Percentiles rank a stretch among this genome's conserved stretches.
Conservation (phyloP, 1,140 invertebrate genomes). For the Macrosteles quadrilineatus region DNA sequence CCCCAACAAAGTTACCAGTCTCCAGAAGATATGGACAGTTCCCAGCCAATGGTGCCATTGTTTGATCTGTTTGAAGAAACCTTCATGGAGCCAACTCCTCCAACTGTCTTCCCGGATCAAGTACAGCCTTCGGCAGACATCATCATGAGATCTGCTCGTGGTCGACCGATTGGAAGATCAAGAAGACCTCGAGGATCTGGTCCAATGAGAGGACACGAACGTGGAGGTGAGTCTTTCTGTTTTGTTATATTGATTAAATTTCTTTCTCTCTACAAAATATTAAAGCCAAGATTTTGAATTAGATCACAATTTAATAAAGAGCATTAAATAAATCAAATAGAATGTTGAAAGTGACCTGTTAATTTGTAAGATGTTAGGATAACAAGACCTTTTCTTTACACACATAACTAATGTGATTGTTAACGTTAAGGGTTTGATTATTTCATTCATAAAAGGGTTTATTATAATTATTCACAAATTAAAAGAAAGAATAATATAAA, state of each 20-base stretch:
- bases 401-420: no score
- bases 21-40: neutral
- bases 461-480: no score
- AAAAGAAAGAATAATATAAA: no score
- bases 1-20: constrained; percentile 1
- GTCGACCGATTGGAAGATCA: constrained; percentile 33
- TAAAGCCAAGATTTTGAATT: neutral
- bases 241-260: neutral
- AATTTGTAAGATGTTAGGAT: no score
- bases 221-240: constrained; percentile 20
- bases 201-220: constrained; percentile 10
- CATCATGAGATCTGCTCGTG: constrained; percentile 34
- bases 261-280: neutral
- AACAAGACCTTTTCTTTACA: no score
- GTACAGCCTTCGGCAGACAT: constrained; percentile 11
- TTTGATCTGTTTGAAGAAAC: constrained; percentile 28
- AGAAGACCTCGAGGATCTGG: constrained; percentile 36
- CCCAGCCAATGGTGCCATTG: constrained; percentile 18
- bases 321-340: no score
- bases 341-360: no score
- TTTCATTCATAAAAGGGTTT: no score
- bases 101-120: constrained; percentile 24
- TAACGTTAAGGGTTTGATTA: no score
- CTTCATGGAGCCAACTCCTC: constrained; percentile 18
- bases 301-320: no score